Percentiles rank a stretch among this genome's conserved stretches.
Conservation (phyloP, 2,797 vertebrate genomes). For the Galago senegalensis region DNA sequence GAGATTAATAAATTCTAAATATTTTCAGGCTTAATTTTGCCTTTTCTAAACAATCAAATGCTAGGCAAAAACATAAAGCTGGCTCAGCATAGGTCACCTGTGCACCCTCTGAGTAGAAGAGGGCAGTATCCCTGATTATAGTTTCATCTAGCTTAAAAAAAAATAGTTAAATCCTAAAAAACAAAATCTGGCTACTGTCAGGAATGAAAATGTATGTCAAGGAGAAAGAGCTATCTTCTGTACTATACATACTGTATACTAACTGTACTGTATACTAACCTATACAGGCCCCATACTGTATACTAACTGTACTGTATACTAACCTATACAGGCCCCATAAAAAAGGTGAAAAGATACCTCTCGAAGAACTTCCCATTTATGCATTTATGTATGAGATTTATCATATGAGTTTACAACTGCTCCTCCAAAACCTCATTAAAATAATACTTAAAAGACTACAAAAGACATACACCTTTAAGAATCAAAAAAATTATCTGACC, state of each 20-base stretch:
- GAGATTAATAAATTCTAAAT: neutral
- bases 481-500: neutral
- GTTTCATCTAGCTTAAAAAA: neutral
- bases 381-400: too few species aligned
- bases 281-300: too few species aligned
- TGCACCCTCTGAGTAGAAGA: neutral
- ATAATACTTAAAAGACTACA: neutral
- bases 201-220: neutral
- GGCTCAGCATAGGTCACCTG: neutral
- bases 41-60: neutral
- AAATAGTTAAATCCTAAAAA: neutral
- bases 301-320: too few species aligned
- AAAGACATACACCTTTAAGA: neutral
- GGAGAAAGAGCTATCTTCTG: too few species aligned
- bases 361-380: neutral
- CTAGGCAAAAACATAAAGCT: neutral
- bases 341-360: neutral
- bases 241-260: too few species aligned
- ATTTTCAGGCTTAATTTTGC: neutral
- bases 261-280: too few species aligned
- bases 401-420: neutral
- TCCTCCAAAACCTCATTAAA: neutral
- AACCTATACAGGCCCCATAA: neutral
- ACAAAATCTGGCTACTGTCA: neutral
- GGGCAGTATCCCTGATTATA: neutral